Evolutionary conservation across 2,797 vertebrate genomes (phyloP), one percentile per base, ranked within the genome.

Genomic region (Tinamus major): DNA sequence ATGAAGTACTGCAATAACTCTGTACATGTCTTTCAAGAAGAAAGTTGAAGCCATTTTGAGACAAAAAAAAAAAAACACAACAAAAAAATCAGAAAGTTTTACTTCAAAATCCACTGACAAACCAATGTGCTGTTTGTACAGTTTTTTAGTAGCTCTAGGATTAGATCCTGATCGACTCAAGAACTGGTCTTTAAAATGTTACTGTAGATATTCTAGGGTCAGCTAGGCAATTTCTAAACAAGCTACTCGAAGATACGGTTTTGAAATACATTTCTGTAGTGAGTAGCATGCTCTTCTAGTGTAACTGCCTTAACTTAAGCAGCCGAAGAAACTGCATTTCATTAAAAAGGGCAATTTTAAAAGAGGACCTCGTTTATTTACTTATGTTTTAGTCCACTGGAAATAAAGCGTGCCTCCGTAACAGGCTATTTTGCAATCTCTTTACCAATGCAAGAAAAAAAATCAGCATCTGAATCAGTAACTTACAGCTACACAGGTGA

Each of bases 181-280:
- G 75, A 94, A 92, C 53, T 64, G 76, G 80, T 92, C 91, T 83
- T 91, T 56, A 79, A 87, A 75, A 74, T 31, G 35, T 85, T 90
- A 87, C 27, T 71, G 49, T 84, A 95, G 94, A 89, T 92, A 95
- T 48, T 79, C 94, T 88, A 94, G 83, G 91, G 87, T 95, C 94
- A 95, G 93, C 95, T 95, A 90, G 92, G 92, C 9, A 61, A 85
- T 89, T 75, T 96, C 95, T 96, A 92, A 94, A 93, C 88, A 94
- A 97, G 87, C 95, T 96, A 76, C 92, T 87, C 16, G 90, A 92
- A 95, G 91, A 92, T 20, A 48, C 3, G 81, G 20, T 8, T 97
- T 91, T 89, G 79, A 90, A 93, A 93, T 2, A 11, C 82, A 65
- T 84, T 94, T 78, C 75, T 83, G 72, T 67, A 10, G 71, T 5